These are phyloP conservation scores for Scaptomyza graminum DNA, from an alignment of 1,140 invertebrate species.

Conservation along the genomic window DNA sequence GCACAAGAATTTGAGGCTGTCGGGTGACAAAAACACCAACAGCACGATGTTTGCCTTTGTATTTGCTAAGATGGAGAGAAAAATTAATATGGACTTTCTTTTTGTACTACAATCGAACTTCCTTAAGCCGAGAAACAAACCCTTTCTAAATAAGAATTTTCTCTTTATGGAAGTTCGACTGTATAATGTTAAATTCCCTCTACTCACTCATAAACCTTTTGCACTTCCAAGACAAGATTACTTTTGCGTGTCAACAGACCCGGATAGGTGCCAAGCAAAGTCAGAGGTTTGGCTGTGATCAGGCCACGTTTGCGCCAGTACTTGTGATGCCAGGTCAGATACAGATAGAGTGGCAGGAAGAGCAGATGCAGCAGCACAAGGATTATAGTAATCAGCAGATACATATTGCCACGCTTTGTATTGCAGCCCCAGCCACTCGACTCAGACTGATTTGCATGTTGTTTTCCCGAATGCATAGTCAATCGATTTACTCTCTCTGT, in stretches of 20 bases:
- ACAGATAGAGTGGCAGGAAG: slow-evolving; percentile 69
- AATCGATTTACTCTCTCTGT: neutral
- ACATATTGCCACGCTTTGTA: slow-evolving; percentile 47
- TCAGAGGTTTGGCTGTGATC: slow-evolving; percentile 68
- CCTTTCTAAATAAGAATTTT: too few species aligned
- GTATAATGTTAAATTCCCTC: too few species aligned
- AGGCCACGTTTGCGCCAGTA: slow-evolving; percentile 77
- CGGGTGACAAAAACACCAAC: slow-evolving; percentile 84
- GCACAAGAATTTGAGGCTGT: slow-evolving; percentile 84
- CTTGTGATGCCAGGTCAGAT: slow-evolving; percentile 80
- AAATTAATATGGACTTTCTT: neutral
- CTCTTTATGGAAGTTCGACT: too few species aligned
- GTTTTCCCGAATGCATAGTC: neutral
- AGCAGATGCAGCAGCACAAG: slow-evolving; percentile 50
- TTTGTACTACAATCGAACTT: too few species aligned
- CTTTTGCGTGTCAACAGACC: slow-evolving; percentile 65
- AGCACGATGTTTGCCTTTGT: slow-evolving; percentile 59
- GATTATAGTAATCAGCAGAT: slow-evolving; percentile 32
- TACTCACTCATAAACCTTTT: slow-evolving; percentile 68
- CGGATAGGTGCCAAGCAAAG: slow-evolving; percentile 84
- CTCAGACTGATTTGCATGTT: slow-evolving; percentile 19
- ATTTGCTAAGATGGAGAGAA: slow-evolving; percentile 30
- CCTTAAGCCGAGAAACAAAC: too few species aligned
- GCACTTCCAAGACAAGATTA: slow-evolving; percentile 67
- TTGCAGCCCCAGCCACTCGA: slow-evolving; percentile 35